Conservation (phyloP, 2,888 invertebrate genomes). For the Dimorphilus gyrociliatus region DNA sequence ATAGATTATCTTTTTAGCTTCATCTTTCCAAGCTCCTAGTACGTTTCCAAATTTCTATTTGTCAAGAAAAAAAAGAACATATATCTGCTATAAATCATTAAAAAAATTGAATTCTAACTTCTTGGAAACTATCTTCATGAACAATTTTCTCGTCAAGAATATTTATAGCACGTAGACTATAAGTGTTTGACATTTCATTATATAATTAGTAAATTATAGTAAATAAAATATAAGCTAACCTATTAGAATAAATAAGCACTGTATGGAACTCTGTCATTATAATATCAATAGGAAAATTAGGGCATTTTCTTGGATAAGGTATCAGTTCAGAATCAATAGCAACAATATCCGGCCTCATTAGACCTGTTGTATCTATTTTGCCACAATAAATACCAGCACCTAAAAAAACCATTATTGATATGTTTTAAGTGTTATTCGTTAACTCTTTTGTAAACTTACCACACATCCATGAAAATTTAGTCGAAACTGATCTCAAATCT, state of each 20-base stretch:
- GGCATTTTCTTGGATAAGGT: conserved; percentile 17
- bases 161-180: conserved; percentile 48
- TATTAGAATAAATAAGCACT: conserved; percentile 61
- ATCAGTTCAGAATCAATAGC: conserved; percentile 24
- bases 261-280: conserved; percentile 79
- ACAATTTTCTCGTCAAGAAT: conserved; percentile 66
- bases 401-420: conserved; percentile 10
- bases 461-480: no score
- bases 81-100: not conserved
- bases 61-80: not conserved
- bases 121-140: conserved; percentile 52
- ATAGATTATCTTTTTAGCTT: conserved; percentile 59
- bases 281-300: conserved; percentile 48
- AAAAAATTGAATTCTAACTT: conserved; percentile 31
- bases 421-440: not conserved
- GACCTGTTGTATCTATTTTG: conserved; percentile 45
- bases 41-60: conserved; percentile 50
- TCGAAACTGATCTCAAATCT: no score
- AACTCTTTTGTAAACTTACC: no score
- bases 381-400: conserved; percentile 62
- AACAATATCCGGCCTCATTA: conserved; percentile 21
- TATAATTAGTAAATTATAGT: not conserved
- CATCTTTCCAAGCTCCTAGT: conserved; percentile 62
- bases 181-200: not conserved
- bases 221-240: conserved; percentile 26